Percentiles rank a stretch among this genome's conserved stretches.
phyloP scores from a whole-genome alignment of 2,113 vertebrate species.

The Cavia aperea region DNA sequence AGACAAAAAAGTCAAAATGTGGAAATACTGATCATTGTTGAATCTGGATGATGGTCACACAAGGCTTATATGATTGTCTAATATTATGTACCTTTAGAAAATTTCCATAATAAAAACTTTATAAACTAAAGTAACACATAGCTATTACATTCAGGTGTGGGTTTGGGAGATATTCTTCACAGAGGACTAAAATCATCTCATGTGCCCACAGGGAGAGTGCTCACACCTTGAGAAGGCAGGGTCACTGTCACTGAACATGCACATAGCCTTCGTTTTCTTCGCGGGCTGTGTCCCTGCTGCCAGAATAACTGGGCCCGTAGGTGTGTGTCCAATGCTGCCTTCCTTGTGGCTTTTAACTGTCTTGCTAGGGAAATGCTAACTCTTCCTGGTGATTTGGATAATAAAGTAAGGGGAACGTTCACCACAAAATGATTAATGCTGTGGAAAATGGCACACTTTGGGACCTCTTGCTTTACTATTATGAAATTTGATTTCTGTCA shows the following conservation, averaged over 20 bases:
- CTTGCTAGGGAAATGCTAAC: neutral
- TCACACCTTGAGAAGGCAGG: neutral
- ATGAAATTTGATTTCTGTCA: neutral
- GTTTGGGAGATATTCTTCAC: neutral
- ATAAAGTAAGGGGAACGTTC: neutral
- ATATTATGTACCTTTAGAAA: neutral
- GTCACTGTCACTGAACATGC: neutral
- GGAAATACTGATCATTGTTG: neutral
- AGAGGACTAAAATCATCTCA: neutral
- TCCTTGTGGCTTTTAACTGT: neutral
- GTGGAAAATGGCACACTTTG: neutral
- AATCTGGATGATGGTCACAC: neutral
- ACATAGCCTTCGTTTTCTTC: neutral
- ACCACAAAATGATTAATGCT: neutral
- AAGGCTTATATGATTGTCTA: neutral
- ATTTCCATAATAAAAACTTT: neutral
- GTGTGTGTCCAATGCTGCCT: neutral
- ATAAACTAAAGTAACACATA: neutral
- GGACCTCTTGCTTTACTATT: neutral
- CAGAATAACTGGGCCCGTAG: neutral
- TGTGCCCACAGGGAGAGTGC: neutral
- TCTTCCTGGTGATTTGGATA: neutral
- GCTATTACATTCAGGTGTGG: neutral
- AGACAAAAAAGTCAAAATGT: neutral
- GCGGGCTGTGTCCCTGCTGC: neutral